Evolutionary conservation across 2,888 invertebrate species (phyloP).

Genomic region (Phengaris alcon): DNA sequence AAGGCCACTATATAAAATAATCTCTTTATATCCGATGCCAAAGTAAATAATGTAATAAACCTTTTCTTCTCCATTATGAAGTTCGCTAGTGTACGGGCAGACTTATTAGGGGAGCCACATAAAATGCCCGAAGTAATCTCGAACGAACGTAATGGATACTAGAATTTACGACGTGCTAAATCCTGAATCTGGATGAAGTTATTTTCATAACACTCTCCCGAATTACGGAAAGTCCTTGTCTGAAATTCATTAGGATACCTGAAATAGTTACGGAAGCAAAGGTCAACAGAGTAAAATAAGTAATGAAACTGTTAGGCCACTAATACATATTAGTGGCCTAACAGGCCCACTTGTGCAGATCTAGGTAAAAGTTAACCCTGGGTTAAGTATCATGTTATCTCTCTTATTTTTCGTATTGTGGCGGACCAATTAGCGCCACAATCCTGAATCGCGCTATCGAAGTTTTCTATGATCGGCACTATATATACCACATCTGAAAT

Average conservation of each 20-base stretch:
- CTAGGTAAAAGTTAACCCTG: too few species aligned
- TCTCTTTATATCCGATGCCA: background rate
- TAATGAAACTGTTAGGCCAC: background rate
- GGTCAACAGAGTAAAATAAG: background rate
- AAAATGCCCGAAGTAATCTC: conserved; percentile 44
- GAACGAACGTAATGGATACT: conserved; percentile 59
- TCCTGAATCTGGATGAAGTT: conserved; percentile 53
- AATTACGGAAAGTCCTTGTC: conserved; percentile 3
- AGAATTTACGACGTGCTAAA: conserved; percentile 70
- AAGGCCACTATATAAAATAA: background rate
- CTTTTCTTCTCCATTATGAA: conserved; percentile 19
- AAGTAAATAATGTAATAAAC: conserved; percentile 21
- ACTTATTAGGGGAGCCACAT: conserved; percentile 27
- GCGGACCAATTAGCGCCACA: too few species aligned
- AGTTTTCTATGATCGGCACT: too few species aligned
- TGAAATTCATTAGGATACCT: conserved; percentile 19
- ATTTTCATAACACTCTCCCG: conserved; percentile 56
- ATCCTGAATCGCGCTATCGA: too few species aligned
- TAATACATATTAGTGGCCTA: too few species aligned
- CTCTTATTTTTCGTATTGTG: too few species aligned
- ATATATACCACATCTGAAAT: too few species aligned
- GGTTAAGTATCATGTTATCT: too few species aligned
- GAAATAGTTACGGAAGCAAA: background rate
- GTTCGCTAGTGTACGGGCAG: conserved; percentile 23
- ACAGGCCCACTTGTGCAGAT: too few species aligned